A percentile compares a stretch with the other conserved stretches of the same genome.
Evolutionary conservation across 1,140 invertebrate species (phyloP).

Genomic region (Triops longicaudatus): DNA sequence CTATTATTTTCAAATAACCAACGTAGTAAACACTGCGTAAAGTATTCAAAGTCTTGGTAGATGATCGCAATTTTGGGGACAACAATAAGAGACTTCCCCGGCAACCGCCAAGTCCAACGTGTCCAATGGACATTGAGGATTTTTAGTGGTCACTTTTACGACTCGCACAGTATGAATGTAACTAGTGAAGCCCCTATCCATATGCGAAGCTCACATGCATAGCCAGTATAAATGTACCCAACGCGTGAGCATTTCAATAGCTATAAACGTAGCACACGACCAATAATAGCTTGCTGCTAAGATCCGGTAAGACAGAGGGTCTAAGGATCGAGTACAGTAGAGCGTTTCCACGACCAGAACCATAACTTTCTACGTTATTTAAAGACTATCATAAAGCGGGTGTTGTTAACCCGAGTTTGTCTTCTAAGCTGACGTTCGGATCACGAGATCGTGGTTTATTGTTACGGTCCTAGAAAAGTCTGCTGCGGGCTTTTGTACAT

Average conservation of each 20-base stretch:
- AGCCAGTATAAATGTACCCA: background rate
- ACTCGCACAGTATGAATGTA: background rate
- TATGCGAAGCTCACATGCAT: background rate
- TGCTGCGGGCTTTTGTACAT: too few species aligned
- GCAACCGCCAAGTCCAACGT: background rate
- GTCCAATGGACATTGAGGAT: constrained; percentile 1
- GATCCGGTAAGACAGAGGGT: too few species aligned
- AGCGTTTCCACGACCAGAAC: too few species aligned
- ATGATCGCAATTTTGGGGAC: background rate
- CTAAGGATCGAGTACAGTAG: too few species aligned
- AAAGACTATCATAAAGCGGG: too few species aligned
- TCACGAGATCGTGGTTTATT: too few species aligned
- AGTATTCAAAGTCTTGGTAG: too few species aligned
- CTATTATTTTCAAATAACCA: background rate
- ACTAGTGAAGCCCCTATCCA: background rate
- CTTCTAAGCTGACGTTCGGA: too few species aligned
- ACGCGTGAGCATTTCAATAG: background rate
- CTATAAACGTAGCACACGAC: background rate
- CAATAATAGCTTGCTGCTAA: background rate
- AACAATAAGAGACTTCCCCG: background rate
- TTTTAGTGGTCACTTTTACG: background rate
- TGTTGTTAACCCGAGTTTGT: too few species aligned
- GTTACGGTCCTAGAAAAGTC: too few species aligned
- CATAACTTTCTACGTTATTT: too few species aligned
- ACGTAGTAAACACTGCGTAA: too few species aligned